Base-by-base conservation (phyloP, 2,888 invertebrate species). In the Thelaira solivaga region DNA sequence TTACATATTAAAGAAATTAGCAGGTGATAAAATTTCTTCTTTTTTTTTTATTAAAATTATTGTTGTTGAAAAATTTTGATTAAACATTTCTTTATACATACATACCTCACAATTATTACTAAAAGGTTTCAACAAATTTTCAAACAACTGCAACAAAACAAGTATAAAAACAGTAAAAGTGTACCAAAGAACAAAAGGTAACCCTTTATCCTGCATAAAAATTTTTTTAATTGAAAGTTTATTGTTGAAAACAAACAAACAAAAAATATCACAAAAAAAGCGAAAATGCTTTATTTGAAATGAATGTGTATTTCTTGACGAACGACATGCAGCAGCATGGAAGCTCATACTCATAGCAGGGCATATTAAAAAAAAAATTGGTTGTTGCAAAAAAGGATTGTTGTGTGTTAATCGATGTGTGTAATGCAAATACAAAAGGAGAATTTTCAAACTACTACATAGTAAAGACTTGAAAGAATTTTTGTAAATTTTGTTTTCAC, bases 371-470 rank as follows among this genome's bases (percentile, higher is more conserved):
- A 22, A 11, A 34, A 13, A 47, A 45, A 61, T 34, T 11, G 31
- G 13, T 31, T 31, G 39, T 47, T 47, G 43, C 29, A 11, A n/a
- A 51, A 13, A 36, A 8, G 39, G 18, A 64, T 64, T 64, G 39
- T 64, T 73, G 49, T 64, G 49, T 64, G 68, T 73, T 78, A 73
- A 68, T 69, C 73, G 49, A 71, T 69, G 69, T 74, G 68, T 77
- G 43, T 72, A 68, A 72, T 61, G 49, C 55, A 57, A 51, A 68
- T 31, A 74, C 57, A 47, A 20, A 39, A 20, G 47, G 22, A 43
- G 18, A 29, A 31, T 10, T 53, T 20, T 34, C 18, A 22, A 11
- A 67, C n/a, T n/a, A n/a, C n/a, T n/a, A 36, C 10, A 41, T 4
- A 36, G 18, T 67, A 36, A 43, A 34, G 31, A 11, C 53, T 20